Conservation (phyloP, 2,888 invertebrate species). For the Volucella inflata region DNA sequence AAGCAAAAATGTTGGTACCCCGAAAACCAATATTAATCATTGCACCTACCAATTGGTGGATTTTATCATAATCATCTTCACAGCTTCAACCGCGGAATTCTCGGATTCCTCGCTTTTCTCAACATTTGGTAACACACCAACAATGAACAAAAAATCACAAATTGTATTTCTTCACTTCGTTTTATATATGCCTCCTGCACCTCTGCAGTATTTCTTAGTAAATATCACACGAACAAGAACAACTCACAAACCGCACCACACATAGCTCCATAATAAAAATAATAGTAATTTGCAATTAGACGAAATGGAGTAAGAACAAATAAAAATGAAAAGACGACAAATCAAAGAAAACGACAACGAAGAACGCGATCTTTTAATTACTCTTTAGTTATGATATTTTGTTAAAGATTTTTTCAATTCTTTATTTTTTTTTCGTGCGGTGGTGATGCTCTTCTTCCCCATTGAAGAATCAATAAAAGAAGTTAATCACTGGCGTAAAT, state of each 20-base stretch:
- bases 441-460: constrained; percentile 71
- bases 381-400: constrained; percentile 62
- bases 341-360: constrained; percentile 56
- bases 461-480: constrained; percentile 75
- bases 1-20: constrained; percentile 22
- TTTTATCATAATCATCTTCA: constrained; percentile 25
- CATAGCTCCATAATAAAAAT: constrained; percentile 49
- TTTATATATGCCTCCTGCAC: constrained; percentile 19
- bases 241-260: constrained; percentile 32
- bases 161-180: constrained; percentile 19
- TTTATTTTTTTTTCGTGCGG: constrained; percentile 53
- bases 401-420: constrained; percentile 37
- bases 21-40: constrained; percentile 25
- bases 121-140: constrained; percentile 36
- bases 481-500: constrained; percentile 68
- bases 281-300: constrained; percentile 58
- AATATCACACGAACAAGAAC: constrained; percentile 19
- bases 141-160: background rate
- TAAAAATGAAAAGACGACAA: constrained; percentile 42
- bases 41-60: constrained; percentile 61
- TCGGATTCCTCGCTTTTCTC: constrained; percentile 14
- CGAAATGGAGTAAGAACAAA: constrained; percentile 58
- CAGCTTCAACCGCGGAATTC: constrained; percentile 21
- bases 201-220: constrained; percentile 14
- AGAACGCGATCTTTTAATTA: constrained; percentile 64